Percentiles rank a stretch among this genome's conserved stretches.
phyloP scores from a whole-genome alignment of 2,888 invertebrate species.

The Melinaea marsaeus region DNA sequence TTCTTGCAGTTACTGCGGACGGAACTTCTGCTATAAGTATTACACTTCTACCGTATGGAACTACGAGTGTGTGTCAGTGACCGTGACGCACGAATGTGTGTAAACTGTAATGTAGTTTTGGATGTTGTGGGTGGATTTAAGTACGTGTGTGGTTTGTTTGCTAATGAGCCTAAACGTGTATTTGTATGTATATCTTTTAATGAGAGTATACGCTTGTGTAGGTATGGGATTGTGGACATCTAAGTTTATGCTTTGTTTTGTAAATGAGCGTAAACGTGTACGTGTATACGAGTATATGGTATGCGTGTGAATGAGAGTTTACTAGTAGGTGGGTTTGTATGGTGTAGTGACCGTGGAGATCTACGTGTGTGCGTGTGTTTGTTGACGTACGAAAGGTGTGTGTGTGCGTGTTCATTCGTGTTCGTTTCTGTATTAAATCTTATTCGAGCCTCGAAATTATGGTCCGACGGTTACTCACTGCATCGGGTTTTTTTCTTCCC shows the following conservation, averaged over 20 bases:
- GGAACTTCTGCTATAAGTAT: slow-evolving; percentile 71
- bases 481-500: too few relatives aligned
- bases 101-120: not conserved
- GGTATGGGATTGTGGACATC: too few relatives aligned
- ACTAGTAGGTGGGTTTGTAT: too few relatives aligned
- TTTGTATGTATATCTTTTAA: not conserved
- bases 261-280: not conserved
- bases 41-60: slow-evolving; percentile 11
- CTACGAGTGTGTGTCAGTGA: not conserved
- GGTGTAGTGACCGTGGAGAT: slow-evolving; percentile 42
- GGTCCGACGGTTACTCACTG: too few relatives aligned
- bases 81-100: not conserved
- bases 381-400: not conserved
- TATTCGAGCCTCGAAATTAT: too few relatives aligned
- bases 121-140: too few relatives aligned
- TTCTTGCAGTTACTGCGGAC: slow-evolving; percentile 63
- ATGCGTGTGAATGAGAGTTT: not conserved
- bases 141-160: too few relatives aligned
- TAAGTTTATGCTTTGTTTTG: too few relatives aligned
- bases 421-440: too few relatives aligned
- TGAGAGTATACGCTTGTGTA: not conserved
- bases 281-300: not conserved
- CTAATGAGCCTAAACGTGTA: not conserved
- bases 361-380: not conserved
- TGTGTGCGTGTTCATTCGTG: not conserved